Conservation (phyloP, 1,140 invertebrate genomes). For the Bombus superbus region DNA sequence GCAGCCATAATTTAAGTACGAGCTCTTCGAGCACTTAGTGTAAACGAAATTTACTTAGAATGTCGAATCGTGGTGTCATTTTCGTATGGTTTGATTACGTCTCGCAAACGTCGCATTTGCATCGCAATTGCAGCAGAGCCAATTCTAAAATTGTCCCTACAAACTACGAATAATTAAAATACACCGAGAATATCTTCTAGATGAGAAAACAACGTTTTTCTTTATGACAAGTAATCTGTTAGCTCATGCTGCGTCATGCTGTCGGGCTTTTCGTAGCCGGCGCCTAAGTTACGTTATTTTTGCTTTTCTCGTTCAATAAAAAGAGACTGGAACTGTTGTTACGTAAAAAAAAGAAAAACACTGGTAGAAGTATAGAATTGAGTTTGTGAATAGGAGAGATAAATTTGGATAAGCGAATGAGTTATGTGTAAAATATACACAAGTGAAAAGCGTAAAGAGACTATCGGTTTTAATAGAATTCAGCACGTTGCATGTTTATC, state of each 20-base stretch:
- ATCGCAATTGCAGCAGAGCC: slow-evolving; percentile 48
- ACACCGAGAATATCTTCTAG: slow-evolving; percentile 53
- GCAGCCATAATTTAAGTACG: background rate
- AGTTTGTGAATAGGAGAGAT: background rate
- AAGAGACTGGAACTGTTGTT: background rate
- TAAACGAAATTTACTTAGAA: background rate
- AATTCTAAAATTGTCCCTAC: slow-evolving; percentile 51
- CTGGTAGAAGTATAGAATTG: background rate
- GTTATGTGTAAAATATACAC: background rate
- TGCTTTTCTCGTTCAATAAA: background rate
- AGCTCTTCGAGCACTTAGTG: too few relatives aligned
- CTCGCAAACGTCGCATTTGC: background rate
- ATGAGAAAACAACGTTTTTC: background rate
- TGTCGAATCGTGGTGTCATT: background rate
- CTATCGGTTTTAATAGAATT: background rate
- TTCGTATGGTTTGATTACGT: background rate
- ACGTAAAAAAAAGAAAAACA: background rate
- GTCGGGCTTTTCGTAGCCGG: background rate
- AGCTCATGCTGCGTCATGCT: background rate
- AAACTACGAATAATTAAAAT: slow-evolving; percentile 63
- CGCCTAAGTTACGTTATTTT: background rate
- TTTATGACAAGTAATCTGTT: background rate
- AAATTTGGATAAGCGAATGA: too few relatives aligned
- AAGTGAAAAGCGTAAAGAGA: background rate
- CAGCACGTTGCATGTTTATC: background rate